These are phyloP conservation scores for Aradophagus sp. DNA, from an alignment of 1,140 invertebrate genomes.

Conservation along the genomic window DNA sequence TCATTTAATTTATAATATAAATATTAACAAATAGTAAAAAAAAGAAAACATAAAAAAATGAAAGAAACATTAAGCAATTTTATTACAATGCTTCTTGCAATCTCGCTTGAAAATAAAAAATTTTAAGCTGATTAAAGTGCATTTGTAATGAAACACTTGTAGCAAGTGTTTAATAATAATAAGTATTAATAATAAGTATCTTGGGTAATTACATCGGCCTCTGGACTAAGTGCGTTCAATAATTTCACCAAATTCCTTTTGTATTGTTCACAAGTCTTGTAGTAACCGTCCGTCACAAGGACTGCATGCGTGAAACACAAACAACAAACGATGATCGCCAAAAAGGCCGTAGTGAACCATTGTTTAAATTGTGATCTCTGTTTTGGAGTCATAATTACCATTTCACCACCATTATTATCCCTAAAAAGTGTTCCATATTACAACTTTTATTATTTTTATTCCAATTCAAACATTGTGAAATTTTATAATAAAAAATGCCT, in stretches of 20 bases:
- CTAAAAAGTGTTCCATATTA: constrained; percentile 54
- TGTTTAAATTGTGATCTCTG: constrained; percentile 75
- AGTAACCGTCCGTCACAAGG: constrained; percentile 79
- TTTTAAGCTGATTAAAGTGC: too few species aligned
- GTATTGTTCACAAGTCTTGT: constrained; percentile 81
- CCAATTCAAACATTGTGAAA: too few species aligned
- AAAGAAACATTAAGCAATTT: too few species aligned
- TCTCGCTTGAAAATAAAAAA: too few species aligned
- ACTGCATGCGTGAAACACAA: constrained; percentile 78
- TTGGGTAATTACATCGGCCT: constrained; percentile 59
- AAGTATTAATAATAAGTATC: too few species aligned
- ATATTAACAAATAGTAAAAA: too few species aligned
- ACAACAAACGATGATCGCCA: constrained; percentile 77
- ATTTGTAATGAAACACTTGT: too few species aligned
- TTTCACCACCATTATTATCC: constrained; percentile 75
- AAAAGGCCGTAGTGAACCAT: constrained; percentile 77
- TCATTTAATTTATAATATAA: too few species aligned
- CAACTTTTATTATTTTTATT: neutral
- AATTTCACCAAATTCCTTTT: constrained; percentile 75
- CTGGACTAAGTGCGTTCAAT: constrained; percentile 68
- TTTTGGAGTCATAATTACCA: constrained; percentile 76
- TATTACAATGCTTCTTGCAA: too few species aligned
- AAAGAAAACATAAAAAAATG: too few species aligned
- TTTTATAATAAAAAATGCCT: too few species aligned
- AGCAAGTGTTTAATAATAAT: too few species aligned